Evolutionary conservation across 2,888 invertebrate genomes (phyloP), one percentile per base, ranked within the genome.

Genomic region (Ophioninae sp.): DNA sequence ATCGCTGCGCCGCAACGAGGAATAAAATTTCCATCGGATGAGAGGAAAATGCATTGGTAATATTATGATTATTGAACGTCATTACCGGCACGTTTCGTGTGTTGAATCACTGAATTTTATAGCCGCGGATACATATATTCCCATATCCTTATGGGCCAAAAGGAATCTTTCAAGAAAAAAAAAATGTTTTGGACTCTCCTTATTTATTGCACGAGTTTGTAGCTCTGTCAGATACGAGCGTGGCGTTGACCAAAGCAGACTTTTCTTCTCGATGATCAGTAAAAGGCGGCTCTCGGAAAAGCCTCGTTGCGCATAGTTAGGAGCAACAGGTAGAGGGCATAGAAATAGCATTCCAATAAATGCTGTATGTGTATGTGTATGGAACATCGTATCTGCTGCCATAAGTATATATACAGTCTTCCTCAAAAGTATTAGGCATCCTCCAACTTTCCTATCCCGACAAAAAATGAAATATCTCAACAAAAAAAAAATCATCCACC

Each of bases 201-300:
- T 67, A 67, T 67, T 67, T 67, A 67, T 67, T 67, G 41, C 65
- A 67, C 41, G 41, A 3, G 65, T 67, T 10, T 39, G 39, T 37
- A 41, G 41, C n/a, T 41, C 8, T 17, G n/a, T 67, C 65, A 39
- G 10, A 41, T 30, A 30, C 10, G 41, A 67, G 20, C 20, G 65
- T 50, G 17, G 50, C 50, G 17, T 50, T 50, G 6, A 50, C 13
- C 50, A 10, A 50, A 50, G 50, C 1, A 50, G 0, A 50, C 50
- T 50, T 50, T 50, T 50, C 17, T 50, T 17, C 50, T 50, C 50
- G 50, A 50, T 50, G 50, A 50, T 50, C 17, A 17, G 50, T 50
- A 50, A 50, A 10, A 50, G 50, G 6, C 50, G 50, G 13, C 50
- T 50, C 13, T 13, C 5, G 50, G 50, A 50, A 50, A 50, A 17